Conservation (phyloP, 2,888 invertebrate genomes). For the Sceliomorpha sp. region DNA sequence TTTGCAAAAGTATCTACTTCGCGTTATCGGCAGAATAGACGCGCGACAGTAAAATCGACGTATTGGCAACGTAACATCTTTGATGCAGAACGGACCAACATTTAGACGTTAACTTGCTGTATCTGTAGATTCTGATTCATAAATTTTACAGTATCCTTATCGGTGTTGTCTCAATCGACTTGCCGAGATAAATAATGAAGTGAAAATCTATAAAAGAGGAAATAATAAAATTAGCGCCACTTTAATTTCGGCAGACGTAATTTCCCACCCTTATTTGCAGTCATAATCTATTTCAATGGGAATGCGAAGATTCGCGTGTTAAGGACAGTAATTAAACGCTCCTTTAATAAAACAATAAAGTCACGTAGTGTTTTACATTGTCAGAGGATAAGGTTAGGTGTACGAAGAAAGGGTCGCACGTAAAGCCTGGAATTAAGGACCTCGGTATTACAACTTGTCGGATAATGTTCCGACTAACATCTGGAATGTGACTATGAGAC, state of each 20-base stretch:
- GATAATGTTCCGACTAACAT: conserved; percentile 62
- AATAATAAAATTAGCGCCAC: too few relatives aligned
- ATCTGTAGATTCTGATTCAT: too few relatives aligned
- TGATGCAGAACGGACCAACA: conserved; percentile 9
- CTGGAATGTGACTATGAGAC: conserved; percentile 53
- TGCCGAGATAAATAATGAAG: too few relatives aligned
- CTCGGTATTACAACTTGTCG: conserved; percentile 63
- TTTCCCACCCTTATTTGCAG: neutral
- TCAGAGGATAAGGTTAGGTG: conserved; percentile 27
- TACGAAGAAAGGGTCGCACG: conserved; percentile 47
- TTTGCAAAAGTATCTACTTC: conserved; percentile 39
- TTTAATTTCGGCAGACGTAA: too few relatives aligned
- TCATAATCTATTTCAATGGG: conserved; percentile 22
- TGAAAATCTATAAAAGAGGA: too few relatives aligned
- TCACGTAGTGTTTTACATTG: conserved; percentile 65
- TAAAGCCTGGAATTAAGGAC: conserved; percentile 62
- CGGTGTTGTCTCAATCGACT: neutral
- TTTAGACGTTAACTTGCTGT: conserved; percentile 19
- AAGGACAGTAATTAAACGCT: conserved; percentile 47
- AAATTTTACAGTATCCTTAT: neutral
- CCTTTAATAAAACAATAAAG: conserved; percentile 66
- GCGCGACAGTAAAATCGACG: conserved; percentile 20
- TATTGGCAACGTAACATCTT: conserved; percentile 16
- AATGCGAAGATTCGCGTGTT: conserved; percentile 28
- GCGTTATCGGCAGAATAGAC: conserved; percentile 30